A percentile compares a stretch with the other conserved stretches of the same genome.
phyloP scores from a whole-genome alignment of 2,113 vertebrate species.

The Microcebus murinus region DNA sequence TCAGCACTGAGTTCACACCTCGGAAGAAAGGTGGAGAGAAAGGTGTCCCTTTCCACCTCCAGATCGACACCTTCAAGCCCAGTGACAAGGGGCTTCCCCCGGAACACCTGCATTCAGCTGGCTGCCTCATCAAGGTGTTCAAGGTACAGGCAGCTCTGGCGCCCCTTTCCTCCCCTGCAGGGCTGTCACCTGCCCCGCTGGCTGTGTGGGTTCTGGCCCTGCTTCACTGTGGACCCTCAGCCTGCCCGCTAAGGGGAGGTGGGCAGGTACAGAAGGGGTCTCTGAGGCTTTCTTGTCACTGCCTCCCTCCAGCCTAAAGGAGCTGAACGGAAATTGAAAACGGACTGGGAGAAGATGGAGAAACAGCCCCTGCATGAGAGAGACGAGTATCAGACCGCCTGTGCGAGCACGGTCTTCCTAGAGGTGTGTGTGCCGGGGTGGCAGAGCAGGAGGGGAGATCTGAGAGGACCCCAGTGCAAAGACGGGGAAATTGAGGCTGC shows the following conservation, averaged over 20 bases:
- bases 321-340: conserved; percentile 81
- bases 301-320: conserved; percentile 20
- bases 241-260: neutral
- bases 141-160: conserved; percentile 34
- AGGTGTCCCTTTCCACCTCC: conserved; percentile 76
- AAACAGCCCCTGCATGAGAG: conserved; percentile 76
- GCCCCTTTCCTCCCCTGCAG: neutral
- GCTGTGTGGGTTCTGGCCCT: neutral
- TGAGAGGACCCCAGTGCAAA: neutral
- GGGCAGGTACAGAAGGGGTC: neutral
- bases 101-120: conserved; percentile 68
- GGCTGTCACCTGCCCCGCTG: neutral
- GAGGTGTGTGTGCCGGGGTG: conserved; percentile 49
- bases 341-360: conserved; percentile 79
- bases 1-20: conserved; percentile 81
- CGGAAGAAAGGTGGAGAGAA: conserved; percentile 82
- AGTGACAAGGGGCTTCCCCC: conserved; percentile 61
- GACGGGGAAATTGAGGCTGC: neutral
- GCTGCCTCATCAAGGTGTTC: conserved; percentile 81
- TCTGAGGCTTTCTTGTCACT: neutral
- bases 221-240: neutral
- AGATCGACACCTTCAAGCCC: conserved; percentile 78
- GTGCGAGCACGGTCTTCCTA: conserved; percentile 67
- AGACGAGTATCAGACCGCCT: conserved; percentile 73
- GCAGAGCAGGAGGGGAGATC: fast-evolving